Conservation (phyloP, 1,140 invertebrate species). For the Aphelenchoides fujianensis region DNA sequence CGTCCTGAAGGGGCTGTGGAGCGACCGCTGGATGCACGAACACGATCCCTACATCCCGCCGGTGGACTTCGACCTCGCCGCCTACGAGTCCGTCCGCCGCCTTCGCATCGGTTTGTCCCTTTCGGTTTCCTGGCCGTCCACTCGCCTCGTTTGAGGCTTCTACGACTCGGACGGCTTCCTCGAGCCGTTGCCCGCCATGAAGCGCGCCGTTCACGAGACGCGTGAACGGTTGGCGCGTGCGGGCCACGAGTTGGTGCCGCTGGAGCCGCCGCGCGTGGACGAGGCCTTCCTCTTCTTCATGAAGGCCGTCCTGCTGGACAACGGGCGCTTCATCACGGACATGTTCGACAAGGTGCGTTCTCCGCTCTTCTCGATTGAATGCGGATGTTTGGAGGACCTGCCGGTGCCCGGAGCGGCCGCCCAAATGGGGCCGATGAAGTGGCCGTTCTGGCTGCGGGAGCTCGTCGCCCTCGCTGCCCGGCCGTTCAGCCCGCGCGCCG, state of each 20-base stretch:
- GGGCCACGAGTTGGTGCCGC: neutral
- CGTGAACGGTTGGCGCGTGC: neutral
- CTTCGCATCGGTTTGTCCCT: too few relatives aligned
- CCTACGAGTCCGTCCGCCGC: constrained; percentile 30
- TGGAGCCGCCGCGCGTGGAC: neutral
- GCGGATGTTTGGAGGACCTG: neutral
- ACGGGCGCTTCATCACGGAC: neutral
- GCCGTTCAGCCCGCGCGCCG: neutral
- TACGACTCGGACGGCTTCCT: constrained; percentile 57
- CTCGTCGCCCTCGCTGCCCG: neutral
- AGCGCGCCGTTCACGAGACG: constrained; percentile 52
- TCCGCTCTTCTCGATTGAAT: neutral
- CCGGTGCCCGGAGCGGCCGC: neutral
- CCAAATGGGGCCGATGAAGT: neutral
- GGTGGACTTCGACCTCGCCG: constrained; percentile 15
- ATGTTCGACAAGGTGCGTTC: neutral
- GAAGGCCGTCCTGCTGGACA: neutral
- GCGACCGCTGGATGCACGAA: constrained; percentile 1
- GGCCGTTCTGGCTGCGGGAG: neutral
- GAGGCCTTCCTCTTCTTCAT: neutral
- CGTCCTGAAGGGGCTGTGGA: constrained; percentile 12
- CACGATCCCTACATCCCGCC: constrained; percentile 31
- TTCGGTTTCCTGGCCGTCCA: too few relatives aligned
- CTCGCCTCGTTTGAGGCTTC: too few relatives aligned
- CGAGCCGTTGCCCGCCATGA: constrained; percentile 53